Base-by-base conservation (phyloP, 2,888 invertebrate species). In the Meta bourneti region DNA sequence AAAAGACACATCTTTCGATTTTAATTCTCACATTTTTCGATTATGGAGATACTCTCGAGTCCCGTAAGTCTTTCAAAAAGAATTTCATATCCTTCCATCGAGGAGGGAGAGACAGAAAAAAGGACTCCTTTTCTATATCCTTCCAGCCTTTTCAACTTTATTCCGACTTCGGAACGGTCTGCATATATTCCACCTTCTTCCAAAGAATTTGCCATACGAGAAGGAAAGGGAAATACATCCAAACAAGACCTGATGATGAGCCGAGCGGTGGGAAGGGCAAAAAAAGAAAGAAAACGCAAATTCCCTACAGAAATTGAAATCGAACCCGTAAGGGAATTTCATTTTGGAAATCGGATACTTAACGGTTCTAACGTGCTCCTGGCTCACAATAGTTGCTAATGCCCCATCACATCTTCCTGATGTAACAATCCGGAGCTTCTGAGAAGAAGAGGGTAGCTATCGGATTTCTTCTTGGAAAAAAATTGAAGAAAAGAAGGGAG, bases 301-400 rank as follows among this genome's bases (percentile, higher is more conserved):
- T 88, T 88, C 81, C 88, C 88, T 51, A 74, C 75, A 88, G 88
- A 88, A 88, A 88, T 88, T 88, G 88, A 81, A 88, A 88, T 81
- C 88, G 81, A 88, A 81, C 13, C 88, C 81, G 88, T 88, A 72
- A 88, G 88, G 88, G 88, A 88, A 88, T 88, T 88, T 88, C 88
- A 88, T 88, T 81, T 88, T 81, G 81, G 88, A 88, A 90, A 90
- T 84, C 83, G 89, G 89, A 90, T 90, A 90, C 88, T 88, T 88
- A 88, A 88, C 81, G 80, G 88, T 75, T 72, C 74, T 88, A 88
- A 88, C 88, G 88, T 74, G 81, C 49, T 74, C 74, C 61, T 49
- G 61, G 49, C 61, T 51, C 81, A 88, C 88, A 88, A 88, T 90
- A 90, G 83, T 79, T 79, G 84, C 89, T 90, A 90, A 84, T 90